Percentiles rank a stretch among this genome's conserved stretches.
These are phyloP conservation scores for Ochropleura leucogaster DNA, from an alignment of 2,888 invertebrate genomes.

Conservation along the genomic window DNA sequence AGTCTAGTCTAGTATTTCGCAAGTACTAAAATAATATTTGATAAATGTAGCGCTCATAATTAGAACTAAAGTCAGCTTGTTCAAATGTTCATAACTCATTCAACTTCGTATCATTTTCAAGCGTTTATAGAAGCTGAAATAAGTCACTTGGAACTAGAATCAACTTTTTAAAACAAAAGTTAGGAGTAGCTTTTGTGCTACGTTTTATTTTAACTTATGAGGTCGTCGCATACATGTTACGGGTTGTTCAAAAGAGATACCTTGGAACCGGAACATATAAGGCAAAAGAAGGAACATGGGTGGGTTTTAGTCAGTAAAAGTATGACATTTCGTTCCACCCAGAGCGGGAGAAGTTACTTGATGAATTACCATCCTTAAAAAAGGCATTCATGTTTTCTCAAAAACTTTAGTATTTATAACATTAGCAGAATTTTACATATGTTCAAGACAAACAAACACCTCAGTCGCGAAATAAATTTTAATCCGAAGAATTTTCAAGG, in stretches of 20 bases:
- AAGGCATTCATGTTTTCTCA: no score
- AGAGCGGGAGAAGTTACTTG: no score
- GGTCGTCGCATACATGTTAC: no score
- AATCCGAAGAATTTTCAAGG: neutral
- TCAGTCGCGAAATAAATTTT: neutral
- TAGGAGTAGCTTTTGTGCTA: constrained; percentile 10
- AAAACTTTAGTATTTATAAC: no score
- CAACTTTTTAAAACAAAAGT: constrained; percentile 18
- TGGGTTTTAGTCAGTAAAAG: no score
- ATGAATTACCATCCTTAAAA: no score
- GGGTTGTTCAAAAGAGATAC: no score
- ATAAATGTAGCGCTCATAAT: neutral
- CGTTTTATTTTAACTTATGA: constrained; percentile 15
- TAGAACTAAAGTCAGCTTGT: constrained; percentile 29
- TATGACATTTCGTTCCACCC: no score
- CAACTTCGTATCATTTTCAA: constrained; percentile 23
- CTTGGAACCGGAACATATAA: no score
- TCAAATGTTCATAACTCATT: constrained; percentile 24
- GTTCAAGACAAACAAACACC: neutral
- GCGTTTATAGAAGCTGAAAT: constrained; percentile 22
- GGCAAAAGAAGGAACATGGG: no score
- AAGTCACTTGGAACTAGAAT: constrained; percentile 8
- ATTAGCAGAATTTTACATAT: no score
- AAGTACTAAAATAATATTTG: constrained; percentile 28
- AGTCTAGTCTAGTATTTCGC: neutral